Evolutionary conservation across 2,888 invertebrate species (phyloP), one percentile per base, ranked within the genome.

Genomic region (Phalangium opilio): DNA sequence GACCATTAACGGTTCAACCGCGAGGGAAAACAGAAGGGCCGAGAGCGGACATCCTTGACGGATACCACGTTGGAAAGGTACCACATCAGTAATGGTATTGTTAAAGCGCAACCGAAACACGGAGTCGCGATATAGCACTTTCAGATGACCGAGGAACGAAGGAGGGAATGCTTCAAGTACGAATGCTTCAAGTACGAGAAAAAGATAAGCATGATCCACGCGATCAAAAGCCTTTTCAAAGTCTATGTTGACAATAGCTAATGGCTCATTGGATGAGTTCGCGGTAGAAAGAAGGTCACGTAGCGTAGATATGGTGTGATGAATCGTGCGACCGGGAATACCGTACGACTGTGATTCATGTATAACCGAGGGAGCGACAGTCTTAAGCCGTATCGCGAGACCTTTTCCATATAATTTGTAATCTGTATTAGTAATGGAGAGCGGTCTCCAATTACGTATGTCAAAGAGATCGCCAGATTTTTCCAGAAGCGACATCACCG

Each of bases 141-240:
- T 3, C 1, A 60, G 49, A 7, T 60, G 11, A 3, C 10, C 47
- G 44, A 44, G 12, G 2, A 47, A 41, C 20, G 3, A 18, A 1
- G 12, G 12, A 1, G 17, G 40, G n/a, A n/a, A n/a, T n/a, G n/a
- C n/a, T n/a, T n/a, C n/a, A 7, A 18, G 35, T 3, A 40, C 46
- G 5, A 18, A 10, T 5, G 17, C 2, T 1, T 1, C 5, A 1
- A 55, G 41, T 1, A 50, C 32, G 2, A 5, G 3, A 8, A 43
- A 17, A n/a, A 53, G 50, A 15, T 42, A 2, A 45, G 45, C 0
- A 48, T 65, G 65, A 12, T 65, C 62, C 2, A 67, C 51, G 4
- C 62, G 62, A 0, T 61, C 62, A 50, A 67, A 65, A 1, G 67
- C 66, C 32, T 67, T 67, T 5, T 60, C 47, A 3, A 65, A 27